phyloP scores from a whole-genome alignment of 2,113 vertebrate species.

The Halichoeres trimaculatus region DNA sequence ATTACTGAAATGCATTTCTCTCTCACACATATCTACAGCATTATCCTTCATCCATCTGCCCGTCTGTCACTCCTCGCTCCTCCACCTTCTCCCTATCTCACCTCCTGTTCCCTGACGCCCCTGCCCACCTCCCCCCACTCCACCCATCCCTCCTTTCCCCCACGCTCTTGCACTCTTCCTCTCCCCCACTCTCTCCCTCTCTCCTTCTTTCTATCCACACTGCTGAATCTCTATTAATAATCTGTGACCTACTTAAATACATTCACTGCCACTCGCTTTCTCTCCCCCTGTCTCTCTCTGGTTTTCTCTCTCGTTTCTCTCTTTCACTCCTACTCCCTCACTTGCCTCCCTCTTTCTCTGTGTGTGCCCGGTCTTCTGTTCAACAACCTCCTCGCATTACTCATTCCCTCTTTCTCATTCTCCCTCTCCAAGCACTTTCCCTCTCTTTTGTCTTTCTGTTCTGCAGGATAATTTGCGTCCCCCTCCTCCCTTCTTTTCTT shows the following conservation, averaged over 20 bases:
- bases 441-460: conserved; percentile 75
- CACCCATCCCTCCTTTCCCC: conserved; percentile 53
- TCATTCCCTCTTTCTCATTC: conserved; percentile 61
- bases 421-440: conserved; percentile 57
- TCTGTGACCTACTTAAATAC: conserved; percentile 88
- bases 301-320: conserved; percentile 34
- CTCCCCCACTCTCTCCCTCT: conserved; percentile 50
- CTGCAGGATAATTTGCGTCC: conserved; percentile 72
- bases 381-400: conserved; percentile 67
- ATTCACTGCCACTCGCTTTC: conserved; percentile 79
- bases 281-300: conserved; percentile 57
- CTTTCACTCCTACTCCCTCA: conserved; percentile 57
- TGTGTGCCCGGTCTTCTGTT: conserved; percentile 61
- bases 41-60: conserved; percentile 78
- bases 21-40: conserved; percentile 48
- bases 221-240: conserved; percentile 88
- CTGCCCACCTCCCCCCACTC: conserved; percentile 36
- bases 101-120: conserved; percentile 52
- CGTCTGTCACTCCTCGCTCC: conserved; percentile 64
- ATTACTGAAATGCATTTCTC: conserved; percentile 60
- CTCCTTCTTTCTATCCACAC: conserved; percentile 80
- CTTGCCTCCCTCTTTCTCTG: conserved; percentile 8
- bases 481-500: conserved; percentile 6
- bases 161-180: conserved; percentile 43
- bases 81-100: conserved; percentile 66